Evolutionary conservation across 1,140 invertebrate genomes (phyloP).

Genomic region (Drosophila lowei): DNA sequence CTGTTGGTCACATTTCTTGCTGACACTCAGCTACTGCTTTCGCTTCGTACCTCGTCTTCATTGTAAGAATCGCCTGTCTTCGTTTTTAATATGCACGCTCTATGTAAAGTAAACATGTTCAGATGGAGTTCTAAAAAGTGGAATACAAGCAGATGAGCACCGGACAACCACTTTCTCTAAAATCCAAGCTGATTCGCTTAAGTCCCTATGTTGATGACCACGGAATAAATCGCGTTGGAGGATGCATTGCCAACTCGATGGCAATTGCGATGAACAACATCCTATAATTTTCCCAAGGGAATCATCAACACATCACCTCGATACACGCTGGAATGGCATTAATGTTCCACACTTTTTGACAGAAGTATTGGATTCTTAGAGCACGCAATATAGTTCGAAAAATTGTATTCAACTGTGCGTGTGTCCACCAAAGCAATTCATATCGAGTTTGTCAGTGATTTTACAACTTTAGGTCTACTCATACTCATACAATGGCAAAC

Average conservation of each 20-base stretch:
- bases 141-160: not conserved
- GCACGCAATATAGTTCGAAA: slow-evolving; percentile 1
- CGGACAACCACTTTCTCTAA: too few species aligned
- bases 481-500: too few species aligned
- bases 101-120: not conserved
- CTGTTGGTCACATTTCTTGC: not conserved
- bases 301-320: not conserved
- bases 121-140: not conserved
- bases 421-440: not conserved
- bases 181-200: not conserved
- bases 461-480: not conserved
- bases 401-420: not conserved
- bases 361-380: slow-evolving; percentile 7
- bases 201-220: not conserved
- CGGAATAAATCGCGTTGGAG: too few species aligned
- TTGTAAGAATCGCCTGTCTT: not conserved
- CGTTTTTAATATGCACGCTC: not conserved
- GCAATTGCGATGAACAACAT: too few species aligned
- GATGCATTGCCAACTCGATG: not conserved
- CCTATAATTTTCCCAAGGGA: too few species aligned
- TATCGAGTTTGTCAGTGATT: not conserved
- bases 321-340: not conserved
- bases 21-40: not conserved
- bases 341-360: not conserved
- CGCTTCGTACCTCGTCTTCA: too few species aligned